These are phyloP conservation scores for Leucophora obtusa DNA, from an alignment of 2,888 invertebrate species.

Conservation along the genomic window DNA sequence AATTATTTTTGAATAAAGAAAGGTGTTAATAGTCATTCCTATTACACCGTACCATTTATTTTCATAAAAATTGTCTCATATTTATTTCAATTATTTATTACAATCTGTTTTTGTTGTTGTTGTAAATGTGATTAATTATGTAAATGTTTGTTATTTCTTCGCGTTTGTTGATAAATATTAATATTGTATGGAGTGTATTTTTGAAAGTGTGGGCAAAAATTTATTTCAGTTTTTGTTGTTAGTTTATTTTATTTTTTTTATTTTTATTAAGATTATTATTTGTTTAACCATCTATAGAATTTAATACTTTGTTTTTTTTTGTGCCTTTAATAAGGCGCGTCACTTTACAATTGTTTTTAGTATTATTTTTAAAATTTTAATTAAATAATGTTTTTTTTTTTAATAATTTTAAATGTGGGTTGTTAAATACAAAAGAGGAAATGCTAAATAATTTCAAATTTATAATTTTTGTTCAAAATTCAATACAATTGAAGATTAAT, in stretches of 20 bases:
- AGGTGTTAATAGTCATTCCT: conserved; percentile 12
- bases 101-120: neutral
- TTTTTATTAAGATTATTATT: neutral
- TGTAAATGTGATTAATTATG: conserved; percentile 6
- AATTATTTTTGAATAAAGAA: neutral
- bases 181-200: neutral
- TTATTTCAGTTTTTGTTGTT: neutral
- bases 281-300: neutral
- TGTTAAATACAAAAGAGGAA: conserved; percentile 7
- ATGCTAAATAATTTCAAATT: neutral
- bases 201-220: conserved; percentile 1
- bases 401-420: conserved; percentile 4
- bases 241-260: neutral
- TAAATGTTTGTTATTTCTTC: conserved; percentile 3
- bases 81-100: conserved; percentile 18
- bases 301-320: neutral
- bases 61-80: conserved; percentile 23
- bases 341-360: neutral
- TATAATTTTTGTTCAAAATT: neutral
- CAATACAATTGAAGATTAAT: too few species aligned
- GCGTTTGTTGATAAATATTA: neutral
- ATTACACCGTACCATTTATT: neutral
- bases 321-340: conserved; percentile 4
- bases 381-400: neutral
- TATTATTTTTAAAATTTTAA: neutral